Percentiles rank a stretch among this genome's conserved stretches.
Evolutionary conservation across 2,113 vertebrate species (phyloP).

Genomic region (Rousettus leschenaultii): DNA sequence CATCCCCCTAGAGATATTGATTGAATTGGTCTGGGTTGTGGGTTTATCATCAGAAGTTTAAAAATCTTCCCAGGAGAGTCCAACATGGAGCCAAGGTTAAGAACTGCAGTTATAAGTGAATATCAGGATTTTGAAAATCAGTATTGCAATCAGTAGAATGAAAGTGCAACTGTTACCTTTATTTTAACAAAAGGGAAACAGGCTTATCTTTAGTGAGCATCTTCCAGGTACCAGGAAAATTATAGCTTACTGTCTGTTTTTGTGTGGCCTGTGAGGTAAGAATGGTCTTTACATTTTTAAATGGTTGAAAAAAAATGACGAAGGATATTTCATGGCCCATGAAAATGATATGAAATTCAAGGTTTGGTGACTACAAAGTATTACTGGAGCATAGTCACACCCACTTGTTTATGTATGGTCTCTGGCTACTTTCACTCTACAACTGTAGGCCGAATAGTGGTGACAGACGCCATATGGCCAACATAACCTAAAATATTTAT

Average conservation of each 20-base stretch:
- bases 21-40: neutral
- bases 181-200: neutral
- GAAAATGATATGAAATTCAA: neutral
- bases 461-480: neutral
- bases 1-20: neutral
- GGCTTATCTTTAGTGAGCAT: neutral
- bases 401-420: neutral
- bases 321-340: neutral
- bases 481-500: neutral
- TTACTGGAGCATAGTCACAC: neutral
- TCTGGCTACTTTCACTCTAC: neutral
- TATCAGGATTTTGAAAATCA: neutral
- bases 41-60: neutral
- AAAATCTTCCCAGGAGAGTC: conserved; percentile 3
- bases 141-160: neutral
- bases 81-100: neutral
- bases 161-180: neutral
- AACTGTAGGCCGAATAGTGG: neutral
- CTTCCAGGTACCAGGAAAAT: neutral
- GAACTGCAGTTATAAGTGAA: neutral
- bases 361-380: neutral
- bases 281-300: neutral
- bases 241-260: neutral
- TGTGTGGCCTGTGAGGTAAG: neutral
- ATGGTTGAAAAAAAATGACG: neutral